phyloP scores from a whole-genome alignment of 2,888 invertebrate genomes.

The Leptinotarsa juncta region DNA sequence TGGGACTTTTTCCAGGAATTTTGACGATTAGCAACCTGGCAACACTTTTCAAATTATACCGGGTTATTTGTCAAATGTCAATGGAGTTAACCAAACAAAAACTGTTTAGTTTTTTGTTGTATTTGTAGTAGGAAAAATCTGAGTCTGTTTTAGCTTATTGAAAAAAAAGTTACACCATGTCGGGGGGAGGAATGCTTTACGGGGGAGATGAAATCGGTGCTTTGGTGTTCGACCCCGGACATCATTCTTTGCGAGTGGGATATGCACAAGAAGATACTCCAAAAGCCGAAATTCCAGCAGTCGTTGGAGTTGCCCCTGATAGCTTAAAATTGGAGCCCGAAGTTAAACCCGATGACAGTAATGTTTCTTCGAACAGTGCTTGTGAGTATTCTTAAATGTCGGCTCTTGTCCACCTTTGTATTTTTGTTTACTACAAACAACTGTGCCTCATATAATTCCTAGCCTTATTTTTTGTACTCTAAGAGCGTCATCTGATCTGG shows the following conservation, averaged over 20 bases:
- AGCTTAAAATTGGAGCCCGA: constrained; percentile 78
- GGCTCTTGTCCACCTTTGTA: background rate
- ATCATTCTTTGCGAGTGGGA: constrained; percentile 89
- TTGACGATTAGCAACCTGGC: no score
- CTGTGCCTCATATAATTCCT: background rate
- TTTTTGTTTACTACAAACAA: background rate
- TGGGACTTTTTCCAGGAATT: no score
- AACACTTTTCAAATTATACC: no score
- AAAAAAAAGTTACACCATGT: constrained; percentile 54
- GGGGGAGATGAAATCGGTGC: constrained; percentile 99
- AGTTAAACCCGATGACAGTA: constrained; percentile 77
- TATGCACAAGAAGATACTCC: constrained; percentile 99
- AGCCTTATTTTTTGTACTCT: no score
- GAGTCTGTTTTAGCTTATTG: background rate
- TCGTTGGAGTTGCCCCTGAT: constrained; percentile 86
- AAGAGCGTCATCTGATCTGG: no score
- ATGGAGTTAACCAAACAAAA: constrained; percentile 10
- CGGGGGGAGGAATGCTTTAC: constrained; percentile 80
- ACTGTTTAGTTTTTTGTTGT: background rate
- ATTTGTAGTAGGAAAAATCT: background rate
- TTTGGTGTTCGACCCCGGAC: constrained; percentile 96
- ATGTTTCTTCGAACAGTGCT: constrained; percentile 56
- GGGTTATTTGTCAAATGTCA: no score
- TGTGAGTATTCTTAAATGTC: constrained; percentile 46
- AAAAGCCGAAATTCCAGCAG: constrained; percentile 96